Evolutionary conservation across 2,113 vertebrate species (phyloP), one percentile per base, ranked within the genome.

Genomic region (Marcusenius ussheri): DNA sequence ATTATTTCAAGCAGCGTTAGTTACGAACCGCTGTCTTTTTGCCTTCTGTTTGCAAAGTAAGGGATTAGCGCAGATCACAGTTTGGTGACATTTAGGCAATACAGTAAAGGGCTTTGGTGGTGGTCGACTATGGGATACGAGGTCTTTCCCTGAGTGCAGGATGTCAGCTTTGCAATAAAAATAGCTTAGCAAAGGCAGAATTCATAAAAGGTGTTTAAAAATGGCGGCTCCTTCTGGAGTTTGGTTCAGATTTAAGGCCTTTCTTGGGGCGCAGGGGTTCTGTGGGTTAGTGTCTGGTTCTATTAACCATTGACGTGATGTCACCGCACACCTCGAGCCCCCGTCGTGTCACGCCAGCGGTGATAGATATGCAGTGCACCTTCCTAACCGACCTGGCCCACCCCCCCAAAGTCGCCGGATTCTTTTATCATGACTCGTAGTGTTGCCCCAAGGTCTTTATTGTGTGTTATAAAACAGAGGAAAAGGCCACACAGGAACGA

Each of bases 1-100:
- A 96, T 96, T 95, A 95, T 88, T 77, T 91, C 83, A 95, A 94
- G 91, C 90, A 92, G 91, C 90, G 91, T 94, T 90, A 92, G 93
- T 90, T 89, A 91, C 58, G 89, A 90, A 92, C 83, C 91, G 88
- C 83, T 92, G 91, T 86, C 87, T 91, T 93, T 93, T 93, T 88
- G 92, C 86, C 88, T 88, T 92, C 86, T 89, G 90, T 90, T 77
- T 91, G 83, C 90, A 87, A 88, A 92, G 88, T 53, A 91, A 90
- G 47, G 92, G 92, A 94, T 94, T 95, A 70, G 90, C 91, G 0
- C 53, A 91, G 85, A 92, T 89, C 84, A 85, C 90, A 93, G 92
- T 91, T 88, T 42, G 47, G 15, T 24, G 1, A 39, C 49, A 45
- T 88, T 45, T 66, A 27, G 15, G 56, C 88, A 53, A 21, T 80